Evolutionary conservation across 2,888 invertebrate species (phyloP), one percentile per base, ranked within the genome.

Genomic region (Myathropa florea): DNA sequence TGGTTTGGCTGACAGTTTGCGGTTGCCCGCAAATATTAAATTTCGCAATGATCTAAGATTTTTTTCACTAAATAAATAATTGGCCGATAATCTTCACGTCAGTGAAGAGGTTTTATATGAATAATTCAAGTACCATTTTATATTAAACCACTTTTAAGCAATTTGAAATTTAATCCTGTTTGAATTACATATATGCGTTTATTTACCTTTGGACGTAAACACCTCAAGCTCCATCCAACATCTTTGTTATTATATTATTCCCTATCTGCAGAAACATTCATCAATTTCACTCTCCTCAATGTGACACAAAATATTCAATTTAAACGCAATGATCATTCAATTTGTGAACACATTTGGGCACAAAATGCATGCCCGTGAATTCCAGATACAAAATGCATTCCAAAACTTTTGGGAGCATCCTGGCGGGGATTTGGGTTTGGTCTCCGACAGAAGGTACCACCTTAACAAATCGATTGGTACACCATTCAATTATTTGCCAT

Each of bases 401-500:
- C 82, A 10, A 46, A 28, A 39, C 64, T 78, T 77, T 82, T 78
- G 23, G 64, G 21, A 21, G 28, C 68, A 72, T 46, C 61, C n/a
- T 24, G 30, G 53, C 1, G 30, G 4, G 63, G 76, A 79, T 65
- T 70, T 70, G 65, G 70, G 55, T 59, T 46, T 39, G 53, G 80
- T 24, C 26, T 24, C 23, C 53, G 28, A 63, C 33, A 26, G 7
- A 30, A 23, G 21, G 46, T 21, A 57, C 36, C 64, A 64, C 57
- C 39, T 33, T 10, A 26, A 9, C 24, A 9, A 33, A 26, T 24
- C 10, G 21, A 30, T 36, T 53, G 68, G 61, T 68, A 81, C 81
- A 83, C 61, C 78, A 78, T 86, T 86, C 86, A 86, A 86, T 86
- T 86, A 86, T 83, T 86, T 83, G 78, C 83, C 82, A 83, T 81